Base-by-base conservation (phyloP, 2,888 invertebrate genomes). In the Ichneumoninae sp. region DNA sequence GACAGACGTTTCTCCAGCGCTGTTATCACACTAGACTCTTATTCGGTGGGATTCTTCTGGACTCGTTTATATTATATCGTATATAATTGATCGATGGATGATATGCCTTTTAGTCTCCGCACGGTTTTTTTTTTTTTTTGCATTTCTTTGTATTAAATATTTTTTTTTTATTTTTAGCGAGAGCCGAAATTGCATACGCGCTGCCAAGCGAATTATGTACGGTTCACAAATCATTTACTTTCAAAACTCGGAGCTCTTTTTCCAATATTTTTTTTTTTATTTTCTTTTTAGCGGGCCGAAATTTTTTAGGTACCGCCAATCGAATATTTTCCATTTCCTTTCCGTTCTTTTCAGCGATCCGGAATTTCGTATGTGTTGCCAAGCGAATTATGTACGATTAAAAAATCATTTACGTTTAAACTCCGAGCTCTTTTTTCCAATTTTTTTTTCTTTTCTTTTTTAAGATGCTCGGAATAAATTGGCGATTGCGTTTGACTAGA, bases 21-120 rank as follows among this genome's bases (percentile, higher is more conserved):
- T 69, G 69, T 74, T 68, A 40, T 77, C 50, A 73, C 60, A 77
- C 73, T 79, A 60, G 52, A 66, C 65, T 76, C 33, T 83, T 50
- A 57, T 77, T 74, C 54, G 75, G 69, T 79, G 75, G 68, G 71
- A 81, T 70, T 74, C 65, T 22, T 68, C 76, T 79, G 75, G 79
- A 82, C 68, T 82, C 22, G 40, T 70, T 80, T 30, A 30, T 30
- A 30, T 7, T 68, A 57, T 57, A 75, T 85, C 40, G 66, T 82
- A 63, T 33, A 71, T 83, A 71, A 84, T 84, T 84, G 77, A 82
- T 82, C 82, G 70, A 82, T 82, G 75, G 75, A 82, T 85, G 82
- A 85, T 85, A 85, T 85, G 85, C 85, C 75, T 79, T 83, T 76
- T 82, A 54, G 66, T 82, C 44, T 63, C 57, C 71, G 60, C 71